Evolutionary conservation across 1,140 invertebrate genomes (phyloP).

Genomic region (Hylyphantes graminicola): DNA sequence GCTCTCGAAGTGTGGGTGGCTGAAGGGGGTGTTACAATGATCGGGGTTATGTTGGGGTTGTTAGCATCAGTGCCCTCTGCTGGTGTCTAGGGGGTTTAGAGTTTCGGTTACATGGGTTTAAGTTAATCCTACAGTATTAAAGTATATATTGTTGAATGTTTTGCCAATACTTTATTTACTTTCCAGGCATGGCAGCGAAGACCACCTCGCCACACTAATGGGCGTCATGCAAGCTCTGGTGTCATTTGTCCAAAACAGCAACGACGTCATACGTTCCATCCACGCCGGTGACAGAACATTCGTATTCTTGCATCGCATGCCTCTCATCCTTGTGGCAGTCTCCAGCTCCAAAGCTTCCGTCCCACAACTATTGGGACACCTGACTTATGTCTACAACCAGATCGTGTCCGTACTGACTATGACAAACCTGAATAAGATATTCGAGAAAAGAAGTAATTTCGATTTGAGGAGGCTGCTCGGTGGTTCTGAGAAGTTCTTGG

Average conservation of each 20-base stretch:
- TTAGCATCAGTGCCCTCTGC: no score
- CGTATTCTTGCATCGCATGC: conserved; percentile 88
- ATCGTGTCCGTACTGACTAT: conserved; percentile 86
- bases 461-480: conserved; percentile 84
- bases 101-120: no score
- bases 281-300: conserved; percentile 86
- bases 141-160: neutral
- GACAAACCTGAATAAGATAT: conserved; percentile 82
- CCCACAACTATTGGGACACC: conserved; percentile 77
- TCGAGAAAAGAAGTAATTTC: conserved; percentile 87
- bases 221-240: conserved; percentile 95
- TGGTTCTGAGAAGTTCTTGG: conserved; percentile 91
- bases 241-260: conserved; percentile 86
- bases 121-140: no score
- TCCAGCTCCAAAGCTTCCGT: conserved; percentile 80
- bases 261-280: conserved; percentile 86
- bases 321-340: conserved; percentile 89
- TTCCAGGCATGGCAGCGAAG: conserved; percentile 88
- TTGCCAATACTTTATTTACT: neutral
- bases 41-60: no score
- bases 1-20: no score
- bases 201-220: conserved; percentile 92
- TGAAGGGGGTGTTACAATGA: no score
- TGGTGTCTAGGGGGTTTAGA: no score
- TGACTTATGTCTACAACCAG: conserved; percentile 91